Evolutionary conservation across 2,888 invertebrate genomes (phyloP), one percentile per base, ranked within the genome.

Genomic region (Drosophila nigricruria): DNA sequence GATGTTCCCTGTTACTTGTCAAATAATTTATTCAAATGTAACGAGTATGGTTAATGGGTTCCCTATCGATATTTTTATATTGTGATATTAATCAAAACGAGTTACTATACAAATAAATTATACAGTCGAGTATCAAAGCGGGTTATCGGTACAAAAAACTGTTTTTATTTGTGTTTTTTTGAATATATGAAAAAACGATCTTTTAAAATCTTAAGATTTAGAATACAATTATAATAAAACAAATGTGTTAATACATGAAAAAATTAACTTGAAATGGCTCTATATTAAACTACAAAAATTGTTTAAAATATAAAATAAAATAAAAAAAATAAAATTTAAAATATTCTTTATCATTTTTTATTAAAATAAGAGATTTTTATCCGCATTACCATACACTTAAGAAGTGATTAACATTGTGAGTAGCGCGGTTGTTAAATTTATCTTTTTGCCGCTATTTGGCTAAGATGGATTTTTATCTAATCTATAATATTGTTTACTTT

Each of bases 391-490:
- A 43, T 18, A 47, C 18, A 23, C 12, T 38, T 58, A 43, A 56
- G 23, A 45, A 36, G 52, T 34, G 56, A 50, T 66, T 73, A 45
- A n/a, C 36, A 27, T 38, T 73, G 36, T 60, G 47, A 45, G 40
- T 36, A 34, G 49, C 16, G n/a, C 27, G 40, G 36, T 38, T 32
- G 36, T 25, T 25, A 25, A n/a, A 52, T 53, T 64, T 72, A 75
- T 72, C 57, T 66, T 66, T 66, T 68, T 67, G 60, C 66, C 52
- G 45, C 30, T 82, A 77, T 77, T 78, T 85, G 54, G 38, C 64
- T 72, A 67, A 60, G 54, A 20, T 70, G 62, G 32, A 68, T 64
- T 49, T 73, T 73, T 80, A 85, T 82, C 86, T 85, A 66, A 74
- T 79, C 77, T 77, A 66, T 64, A 56, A 30, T 59, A 60, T 34